Base-by-base conservation (phyloP, 2,888 invertebrate genomes). In the Capitulum mitella region DNA sequence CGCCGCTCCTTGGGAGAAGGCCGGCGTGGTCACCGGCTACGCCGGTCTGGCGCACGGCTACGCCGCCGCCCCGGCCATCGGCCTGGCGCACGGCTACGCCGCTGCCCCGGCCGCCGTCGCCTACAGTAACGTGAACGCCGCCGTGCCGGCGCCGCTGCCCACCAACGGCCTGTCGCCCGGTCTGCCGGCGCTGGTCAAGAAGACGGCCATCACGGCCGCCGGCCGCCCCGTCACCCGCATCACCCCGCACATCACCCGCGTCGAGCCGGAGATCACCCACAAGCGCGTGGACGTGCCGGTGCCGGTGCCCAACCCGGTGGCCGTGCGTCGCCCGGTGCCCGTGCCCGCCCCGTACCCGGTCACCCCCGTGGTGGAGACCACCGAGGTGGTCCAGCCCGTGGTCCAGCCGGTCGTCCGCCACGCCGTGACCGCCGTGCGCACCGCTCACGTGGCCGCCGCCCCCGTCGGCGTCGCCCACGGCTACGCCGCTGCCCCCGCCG, bases 111-210 rank as follows among this genome's bases (percentile, higher is more conserved):
- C 29, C 64, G 64, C 64, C 64, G 16, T 64, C 34, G 29, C 64
- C 64, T 64, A 64, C 34, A 61, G 61, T 32, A 32, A 64, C 64
- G 64, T 64, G 64, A 64, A 64, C 64, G 64, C 64, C 6, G 64
- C 64, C 64, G 64, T 64, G 64, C 64, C 64, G 34, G 64, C 34
- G 19, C 64, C 64, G 14, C 19, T 64, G 64, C 64, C 34, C 64
- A 29, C 29, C 64, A 64, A 64, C 64, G 64, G 64, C 64, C 64
- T 34, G 64, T 64, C 64, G 64, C 64, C 64, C 19, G 64, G 64
- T 19, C 64, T 64, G 64, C 32, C 29, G 19, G 34, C 64, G 64
- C 64, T 64, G 64, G 34, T 64, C 64, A 64, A 32, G 34, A 64
- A 64, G 64, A 64, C 64, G 16, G 64, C 64, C 64, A 64, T 64